These are phyloP conservation scores for Drosophila funebris DNA, from an alignment of 1,140 invertebrate genomes.

Conservation along the genomic window DNA sequence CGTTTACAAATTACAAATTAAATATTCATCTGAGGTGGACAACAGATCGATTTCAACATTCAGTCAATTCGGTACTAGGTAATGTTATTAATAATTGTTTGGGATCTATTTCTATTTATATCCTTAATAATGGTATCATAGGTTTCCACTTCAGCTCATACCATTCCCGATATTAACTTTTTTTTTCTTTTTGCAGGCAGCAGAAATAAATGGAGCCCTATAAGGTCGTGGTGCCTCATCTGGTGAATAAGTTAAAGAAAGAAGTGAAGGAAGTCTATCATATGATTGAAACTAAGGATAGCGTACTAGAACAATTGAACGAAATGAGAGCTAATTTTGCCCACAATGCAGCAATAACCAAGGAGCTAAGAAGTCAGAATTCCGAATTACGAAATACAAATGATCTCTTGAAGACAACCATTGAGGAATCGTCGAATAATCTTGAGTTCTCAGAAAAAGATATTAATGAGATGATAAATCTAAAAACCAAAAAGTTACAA, in stretches of 20 bases:
- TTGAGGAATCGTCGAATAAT: neutral
- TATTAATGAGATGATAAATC: neutral
- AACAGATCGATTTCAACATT: neutral
- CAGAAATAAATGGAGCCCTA: too few relatives aligned
- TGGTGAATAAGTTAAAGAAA: too few relatives aligned
- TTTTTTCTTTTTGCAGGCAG: too few relatives aligned
- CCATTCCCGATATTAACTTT: neutral
- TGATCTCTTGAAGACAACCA: neutral
- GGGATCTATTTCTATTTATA: neutral
- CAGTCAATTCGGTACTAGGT: neutral
- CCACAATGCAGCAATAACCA: too few relatives aligned
- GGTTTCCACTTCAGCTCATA: neutral
- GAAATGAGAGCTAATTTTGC: too few relatives aligned
- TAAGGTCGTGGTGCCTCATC: too few relatives aligned
- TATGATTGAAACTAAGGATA: neutral
- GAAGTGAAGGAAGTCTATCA: neutral
- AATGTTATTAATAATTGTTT: neutral
- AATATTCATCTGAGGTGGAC: neutral
- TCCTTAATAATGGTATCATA: neutral
- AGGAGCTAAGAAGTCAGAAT: neutral
- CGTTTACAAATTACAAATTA: neutral
- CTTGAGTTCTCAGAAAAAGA: neutral
- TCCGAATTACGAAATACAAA: neutral
- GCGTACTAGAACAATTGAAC: too few relatives aligned
- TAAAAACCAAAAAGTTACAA: neutral